Evolutionary conservation across 92 coral and sea anemone genomes (phyloP).

Genomic region (Phenganax stokvisi): DNA sequence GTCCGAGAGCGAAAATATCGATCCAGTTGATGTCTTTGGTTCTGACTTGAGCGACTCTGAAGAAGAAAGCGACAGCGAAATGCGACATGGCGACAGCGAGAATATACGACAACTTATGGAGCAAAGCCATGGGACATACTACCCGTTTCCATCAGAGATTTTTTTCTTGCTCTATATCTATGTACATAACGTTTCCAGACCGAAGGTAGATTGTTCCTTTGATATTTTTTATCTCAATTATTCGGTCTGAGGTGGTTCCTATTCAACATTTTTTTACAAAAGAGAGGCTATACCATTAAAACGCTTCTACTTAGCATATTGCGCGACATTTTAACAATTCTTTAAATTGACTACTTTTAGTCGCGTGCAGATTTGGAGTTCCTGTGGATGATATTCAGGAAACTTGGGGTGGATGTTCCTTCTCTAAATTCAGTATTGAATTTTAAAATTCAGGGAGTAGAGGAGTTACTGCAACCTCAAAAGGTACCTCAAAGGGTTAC

Average conservation of each 20-base stretch:
- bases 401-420: slow-evolving; percentile 6
- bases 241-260: too few species aligned
- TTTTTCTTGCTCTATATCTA: background rate
- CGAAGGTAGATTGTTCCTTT: background rate
- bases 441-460: background rate
- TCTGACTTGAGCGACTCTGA: background rate
- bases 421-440: background rate
- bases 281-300: too few species aligned
- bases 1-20: too few species aligned
- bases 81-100: background rate
- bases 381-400: slow-evolving; percentile 13
- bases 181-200: background rate
- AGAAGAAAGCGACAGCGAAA: background rate
- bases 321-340: too few species aligned
- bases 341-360: background rate
- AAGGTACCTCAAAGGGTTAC: background rate
- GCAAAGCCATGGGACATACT: background rate
- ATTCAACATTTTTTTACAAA: too few species aligned
- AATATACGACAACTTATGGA: background rate
- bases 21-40: too few species aligned
- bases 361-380: slow-evolving; percentile 19
- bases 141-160: background rate
- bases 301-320: too few species aligned
- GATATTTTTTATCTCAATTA: too few species aligned
- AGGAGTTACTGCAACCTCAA: background rate